Evolutionary conservation across 2,888 invertebrate species (phyloP).

Genomic region (Nomada goodeniana): DNA sequence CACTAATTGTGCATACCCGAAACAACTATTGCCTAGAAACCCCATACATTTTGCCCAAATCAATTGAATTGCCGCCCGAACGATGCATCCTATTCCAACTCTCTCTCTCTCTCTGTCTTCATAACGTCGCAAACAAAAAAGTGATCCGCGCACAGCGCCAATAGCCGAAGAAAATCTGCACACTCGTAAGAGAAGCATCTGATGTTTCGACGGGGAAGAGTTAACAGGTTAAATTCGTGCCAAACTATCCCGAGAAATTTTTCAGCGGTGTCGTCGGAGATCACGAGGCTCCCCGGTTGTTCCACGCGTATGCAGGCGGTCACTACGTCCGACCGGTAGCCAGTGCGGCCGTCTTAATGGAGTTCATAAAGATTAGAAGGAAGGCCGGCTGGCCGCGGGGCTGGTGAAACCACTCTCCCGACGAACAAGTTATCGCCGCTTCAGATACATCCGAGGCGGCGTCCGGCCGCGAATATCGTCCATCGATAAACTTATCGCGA

Average conservation of each 20-base stretch:
- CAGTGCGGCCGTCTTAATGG: slow-evolving; percentile 75
- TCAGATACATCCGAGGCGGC: slow-evolving; percentile 68
- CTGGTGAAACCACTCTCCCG: slow-evolving; percentile 70
- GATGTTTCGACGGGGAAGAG: too few species aligned
- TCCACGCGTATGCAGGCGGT: background rate
- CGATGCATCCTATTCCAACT: too few species aligned
- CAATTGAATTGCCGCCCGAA: too few species aligned
- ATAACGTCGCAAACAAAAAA: too few species aligned
- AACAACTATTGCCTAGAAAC: too few species aligned
- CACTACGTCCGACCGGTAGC: slow-evolving; percentile 64
- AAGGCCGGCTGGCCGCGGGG: slow-evolving; percentile 66
- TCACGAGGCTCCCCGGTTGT: background rate
- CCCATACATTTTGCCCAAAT: too few species aligned
- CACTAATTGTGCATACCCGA: too few species aligned
- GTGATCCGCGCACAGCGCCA: too few species aligned
- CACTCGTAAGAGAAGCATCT: too few species aligned
- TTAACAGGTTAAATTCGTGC: too few species aligned
- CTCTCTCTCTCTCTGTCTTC: too few species aligned
- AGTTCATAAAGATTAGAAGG: slow-evolving; percentile 78
- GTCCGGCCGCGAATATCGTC: slow-evolving; percentile 67
- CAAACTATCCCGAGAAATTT: background rate
- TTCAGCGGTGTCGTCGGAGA: background rate
- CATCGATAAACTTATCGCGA: slow-evolving; percentile 70
- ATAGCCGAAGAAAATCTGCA: too few species aligned
- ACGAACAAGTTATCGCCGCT: slow-evolving; percentile 69